Evolutionary conservation across 2,113 vertebrate species (phyloP), one percentile per base, ranked within the genome.

Genomic region (Tachysurus vachellii): DNA sequence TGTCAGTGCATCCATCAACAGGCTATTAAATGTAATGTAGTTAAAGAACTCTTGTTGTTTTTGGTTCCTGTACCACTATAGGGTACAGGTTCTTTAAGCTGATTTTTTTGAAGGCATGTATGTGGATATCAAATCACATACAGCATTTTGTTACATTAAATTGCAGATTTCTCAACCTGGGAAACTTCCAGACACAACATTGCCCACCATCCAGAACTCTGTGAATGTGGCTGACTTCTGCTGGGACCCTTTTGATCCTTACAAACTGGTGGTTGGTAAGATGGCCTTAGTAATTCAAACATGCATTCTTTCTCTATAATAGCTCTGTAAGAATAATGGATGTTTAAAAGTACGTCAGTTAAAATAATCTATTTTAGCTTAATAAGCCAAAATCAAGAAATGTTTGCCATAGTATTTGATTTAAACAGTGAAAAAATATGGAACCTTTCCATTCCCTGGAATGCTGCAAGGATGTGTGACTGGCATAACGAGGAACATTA

Each of bases 131-230:
- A 59, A 42, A 59, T 59, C 1, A 80, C 59, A 42, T 42, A 79
- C 2, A 16, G 13, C 47, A 54, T 47, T 42, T 54, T 62, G 26
- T 59, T 57, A 53, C 10, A 83, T 50, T 80, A 80, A 92, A 80
- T 57, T 62, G 19, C 92, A 99, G 98, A 95, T 97, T 50, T 96
- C 93, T 86, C 96, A 95, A 88, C 95, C 97, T 0, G 98, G 98
- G 57, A 96, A 96, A 56, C 94, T 97, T 16, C 96, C 97, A 0
- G 97, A 99, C 82, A 61, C 89, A 0, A 90, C 95, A 0, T 0
- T 97, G 84, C 96, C 97, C 91, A 98, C 98, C 26, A 94, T 99
- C 88, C 97, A 99, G 93, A 99, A 99, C 0, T 91, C 96, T 0
- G 89, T 91, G 0, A 96, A 95, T 0, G 96, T 98, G 86, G 96